phyloP scores from a whole-genome alignment of 2,888 invertebrate genomes.

The Auanema freiburgensis region DNA sequence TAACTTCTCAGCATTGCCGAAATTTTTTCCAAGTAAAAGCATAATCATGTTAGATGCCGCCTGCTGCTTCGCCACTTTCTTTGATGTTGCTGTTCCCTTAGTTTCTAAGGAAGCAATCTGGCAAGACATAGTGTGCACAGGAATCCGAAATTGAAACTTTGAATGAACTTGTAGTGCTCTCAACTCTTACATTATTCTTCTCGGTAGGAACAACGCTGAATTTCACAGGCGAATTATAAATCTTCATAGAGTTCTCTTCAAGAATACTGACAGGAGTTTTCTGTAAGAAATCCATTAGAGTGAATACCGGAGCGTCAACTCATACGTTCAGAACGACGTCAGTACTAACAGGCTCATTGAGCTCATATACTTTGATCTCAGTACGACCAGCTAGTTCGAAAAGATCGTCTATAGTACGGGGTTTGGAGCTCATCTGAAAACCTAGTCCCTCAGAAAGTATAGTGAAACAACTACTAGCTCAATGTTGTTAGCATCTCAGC shows the following conservation, averaged over 20 bases:
- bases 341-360: too few species aligned
- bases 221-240: background rate
- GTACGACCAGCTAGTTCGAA: too few species aligned
- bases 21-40: background rate
- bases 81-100: conserved; percentile 19
- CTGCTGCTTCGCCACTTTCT: conserved; percentile 38
- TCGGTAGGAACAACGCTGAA: background rate
- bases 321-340: too few species aligned
- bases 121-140: conserved; percentile 22
- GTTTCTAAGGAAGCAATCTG: conserved; percentile 13
- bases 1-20: conserved; percentile 20
- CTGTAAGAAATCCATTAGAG: conserved; percentile 14
- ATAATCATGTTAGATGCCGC: conserved; percentile 24
- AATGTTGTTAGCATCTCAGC: too few species aligned
- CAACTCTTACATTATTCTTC: too few species aligned
- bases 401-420: too few species aligned
- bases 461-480: too few species aligned
- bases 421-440: too few species aligned
- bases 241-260: conserved; percentile 30
- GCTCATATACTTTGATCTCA: too few species aligned
- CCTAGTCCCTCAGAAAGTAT: too few species aligned
- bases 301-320: conserved; percentile 7
- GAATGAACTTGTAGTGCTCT: too few species aligned
- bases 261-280: conserved; percentile 34
- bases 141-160: conserved; percentile 9